Conservation (phyloP, 1,140 invertebrate species). For the Drosophila pachea region DNA sequence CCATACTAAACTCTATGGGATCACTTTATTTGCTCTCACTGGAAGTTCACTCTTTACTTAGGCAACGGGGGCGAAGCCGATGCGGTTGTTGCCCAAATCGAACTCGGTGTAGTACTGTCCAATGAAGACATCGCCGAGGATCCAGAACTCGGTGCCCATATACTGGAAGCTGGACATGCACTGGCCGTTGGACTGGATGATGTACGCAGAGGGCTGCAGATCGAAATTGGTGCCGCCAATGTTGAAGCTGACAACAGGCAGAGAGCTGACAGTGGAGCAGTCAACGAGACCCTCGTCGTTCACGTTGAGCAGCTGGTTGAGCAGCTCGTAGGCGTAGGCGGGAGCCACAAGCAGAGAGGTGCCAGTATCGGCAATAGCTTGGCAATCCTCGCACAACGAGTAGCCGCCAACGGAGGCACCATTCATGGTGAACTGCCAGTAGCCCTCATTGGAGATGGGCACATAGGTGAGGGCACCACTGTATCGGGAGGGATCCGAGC, state of each 20-base stretch:
- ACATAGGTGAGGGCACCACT: constrained; percentile 65
- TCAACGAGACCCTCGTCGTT: constrained; percentile 36
- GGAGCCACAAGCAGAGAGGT: constrained; percentile 88
- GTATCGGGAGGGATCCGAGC: constrained; percentile 61
- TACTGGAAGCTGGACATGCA: constrained; percentile 50
- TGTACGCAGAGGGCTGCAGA: constrained; percentile 49
- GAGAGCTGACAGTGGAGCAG: constrained; percentile 20
- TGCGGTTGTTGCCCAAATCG: constrained; percentile 84
- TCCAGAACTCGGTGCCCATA: constrained; percentile 59
- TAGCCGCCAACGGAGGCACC: constrained; percentile 46
- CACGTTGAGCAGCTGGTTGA: constrained; percentile 21
- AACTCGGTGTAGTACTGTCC: constrained; percentile 86
- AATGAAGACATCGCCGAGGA: constrained; percentile 83
- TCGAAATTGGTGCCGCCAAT: constrained; percentile 46
- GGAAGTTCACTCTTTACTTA: constrained; percentile 6
- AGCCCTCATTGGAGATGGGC: constrained; percentile 66
- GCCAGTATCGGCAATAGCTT: constrained; percentile 88
- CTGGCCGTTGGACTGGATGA: constrained; percentile 25
- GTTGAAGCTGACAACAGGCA: constrained; percentile 46
- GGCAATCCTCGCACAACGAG: constrained; percentile 79
- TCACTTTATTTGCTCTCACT: constrained; percentile 21
- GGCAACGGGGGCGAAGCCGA: constrained; percentile 81
- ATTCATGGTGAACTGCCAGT: constrained; percentile 78
- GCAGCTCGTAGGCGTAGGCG: constrained; percentile 1
- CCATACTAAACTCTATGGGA: constrained; percentile 14